These are phyloP conservation scores for Lithophane socia DNA, from an alignment of 2,888 invertebrate species.

Conservation along the genomic window DNA sequence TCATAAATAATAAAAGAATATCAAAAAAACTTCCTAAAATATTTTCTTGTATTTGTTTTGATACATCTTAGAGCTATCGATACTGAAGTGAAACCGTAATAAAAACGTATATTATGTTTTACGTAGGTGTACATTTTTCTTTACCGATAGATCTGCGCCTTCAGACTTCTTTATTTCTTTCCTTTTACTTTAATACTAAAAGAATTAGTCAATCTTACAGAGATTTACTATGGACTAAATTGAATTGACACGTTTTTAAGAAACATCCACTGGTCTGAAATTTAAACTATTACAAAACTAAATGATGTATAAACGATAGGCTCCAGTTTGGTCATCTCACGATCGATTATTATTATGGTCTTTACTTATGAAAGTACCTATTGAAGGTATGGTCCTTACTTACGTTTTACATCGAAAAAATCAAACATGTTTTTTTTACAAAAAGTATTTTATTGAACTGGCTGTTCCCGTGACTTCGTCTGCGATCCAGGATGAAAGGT, in stretches of 20 bases:
- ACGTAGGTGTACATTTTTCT: conserved; percentile 36
- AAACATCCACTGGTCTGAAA: neutral
- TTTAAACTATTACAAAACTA: too few relatives aligned
- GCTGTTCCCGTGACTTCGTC: too few relatives aligned
- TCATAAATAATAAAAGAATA: conserved; percentile 62
- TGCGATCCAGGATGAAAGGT: too few relatives aligned
- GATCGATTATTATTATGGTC: too few relatives aligned
- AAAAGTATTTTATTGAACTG: too few relatives aligned
- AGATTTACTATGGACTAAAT: too few relatives aligned
- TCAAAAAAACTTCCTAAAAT: conserved; percentile 54
- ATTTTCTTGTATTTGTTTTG: conserved; percentile 58
- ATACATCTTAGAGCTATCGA: conserved; percentile 44
- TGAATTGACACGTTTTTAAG: neutral
- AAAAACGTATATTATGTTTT: conserved; percentile 36
- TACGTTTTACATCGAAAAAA: too few relatives aligned
- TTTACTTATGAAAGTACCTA: too few relatives aligned
- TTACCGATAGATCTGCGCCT: conserved; percentile 19
- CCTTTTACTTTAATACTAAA: conserved; percentile 3
- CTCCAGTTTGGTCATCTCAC: neutral
- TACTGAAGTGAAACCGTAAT: conserved; percentile 51
- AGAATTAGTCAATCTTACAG: too few relatives aligned
- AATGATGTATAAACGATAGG: neutral
- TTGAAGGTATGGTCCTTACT: too few relatives aligned
- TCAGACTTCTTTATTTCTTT: neutral
- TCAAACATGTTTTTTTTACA: too few relatives aligned